Evolutionary conservation across 2,797 vertebrate genomes (phyloP), one percentile per base, ranked within the genome.

Genomic region (Aphelocoma californica): DNA sequence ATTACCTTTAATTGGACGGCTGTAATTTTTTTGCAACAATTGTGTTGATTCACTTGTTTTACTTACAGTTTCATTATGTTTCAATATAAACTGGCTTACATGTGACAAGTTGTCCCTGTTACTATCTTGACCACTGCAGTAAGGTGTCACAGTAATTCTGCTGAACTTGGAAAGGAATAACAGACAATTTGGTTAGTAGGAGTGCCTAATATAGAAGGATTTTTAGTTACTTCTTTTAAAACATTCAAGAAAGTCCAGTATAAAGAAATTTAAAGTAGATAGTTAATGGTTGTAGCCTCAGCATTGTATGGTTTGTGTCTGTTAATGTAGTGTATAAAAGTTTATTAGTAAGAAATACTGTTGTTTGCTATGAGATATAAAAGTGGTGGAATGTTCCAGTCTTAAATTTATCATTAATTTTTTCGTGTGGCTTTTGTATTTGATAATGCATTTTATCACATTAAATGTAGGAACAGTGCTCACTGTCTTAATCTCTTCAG

Each of bases 1-100:
- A 32, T 93, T 91, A 38, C 38, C 23, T 77, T 83, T 92, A 90
- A 90, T 91, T 83, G 72, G 40, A 91, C 86, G 78, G n/a, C 64
- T 81, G 1, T 61, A 64, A 32, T 7, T 81, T 92, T 87, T 83
- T 77, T 86, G 13, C 34, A 57, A 19, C 60, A 34, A 38, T 19
- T 81, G 9, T 62, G 28, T 93, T 96, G 82, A 79, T 91, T 64
- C 34, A 36, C 25, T 67, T 56, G 26, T 70, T 91, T 71, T 70
- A 66, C 18, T 45, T 73, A 66, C 4, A 77, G 51, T 47, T 45
- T 92, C 25, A 13, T 85, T 77, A 38, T 58, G 13, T 78, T 83
- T 93, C 66, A 44, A 0, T 94, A 32, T 60, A 62, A 81, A 77
- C 11, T 90, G 36, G 14, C 32, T 87, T 65, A 36, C 9, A 21